These are phyloP conservation scores for Amphimedon queenslandica DNA, from an alignment of 37 sponge, comb jelly and placozoan genomes.

Conservation along the genomic window DNA sequence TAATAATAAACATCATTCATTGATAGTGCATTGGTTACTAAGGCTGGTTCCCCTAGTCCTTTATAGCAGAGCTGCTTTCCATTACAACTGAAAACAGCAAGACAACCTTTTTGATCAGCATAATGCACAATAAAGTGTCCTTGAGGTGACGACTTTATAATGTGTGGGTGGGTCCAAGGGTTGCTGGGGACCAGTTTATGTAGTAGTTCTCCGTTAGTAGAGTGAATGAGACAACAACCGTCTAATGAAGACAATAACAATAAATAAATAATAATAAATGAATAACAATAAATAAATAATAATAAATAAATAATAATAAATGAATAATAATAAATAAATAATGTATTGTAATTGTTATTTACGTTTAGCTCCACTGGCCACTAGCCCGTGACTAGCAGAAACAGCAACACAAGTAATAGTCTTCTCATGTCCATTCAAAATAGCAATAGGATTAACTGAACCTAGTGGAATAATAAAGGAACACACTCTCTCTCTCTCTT, in stretches of 20 bases:
- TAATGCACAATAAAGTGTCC: slow-evolving; percentile 74
- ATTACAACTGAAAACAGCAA: slow-evolving; percentile 70
- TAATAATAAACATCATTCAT: background rate
- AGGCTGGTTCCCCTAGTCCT: slow-evolving; percentile 30
- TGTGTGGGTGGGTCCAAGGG: slow-evolving; percentile 38
- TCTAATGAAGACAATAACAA: slow-evolving; percentile 8
- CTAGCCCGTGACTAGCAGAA: slow-evolving; percentile 63
- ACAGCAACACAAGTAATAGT: slow-evolving; percentile 63
- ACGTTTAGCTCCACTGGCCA: slow-evolving; percentile 83
- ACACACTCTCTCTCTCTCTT: no score
- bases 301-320: background rate
- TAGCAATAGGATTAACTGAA: slow-evolving; percentile 51
- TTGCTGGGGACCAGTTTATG: slow-evolving; percentile 40
- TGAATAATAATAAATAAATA: no score
- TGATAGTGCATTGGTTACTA: slow-evolving; percentile 23
- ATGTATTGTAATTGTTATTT: no score
- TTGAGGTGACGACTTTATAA: slow-evolving; percentile 19
- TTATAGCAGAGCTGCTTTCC: slow-evolving; percentile 52
- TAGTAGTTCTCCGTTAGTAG: slow-evolving; percentile 53
- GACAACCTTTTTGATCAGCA: slow-evolving; percentile 70
- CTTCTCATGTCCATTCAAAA: slow-evolving; percentile 81
- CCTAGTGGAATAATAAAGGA: background rate
- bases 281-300: background rate
- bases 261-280: background rate
- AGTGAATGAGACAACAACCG: slow-evolving; percentile 55